Evolutionary conservation across 2,113 vertebrate genomes (phyloP).

Genomic region (Pheucticus melanocephalus): DNA sequence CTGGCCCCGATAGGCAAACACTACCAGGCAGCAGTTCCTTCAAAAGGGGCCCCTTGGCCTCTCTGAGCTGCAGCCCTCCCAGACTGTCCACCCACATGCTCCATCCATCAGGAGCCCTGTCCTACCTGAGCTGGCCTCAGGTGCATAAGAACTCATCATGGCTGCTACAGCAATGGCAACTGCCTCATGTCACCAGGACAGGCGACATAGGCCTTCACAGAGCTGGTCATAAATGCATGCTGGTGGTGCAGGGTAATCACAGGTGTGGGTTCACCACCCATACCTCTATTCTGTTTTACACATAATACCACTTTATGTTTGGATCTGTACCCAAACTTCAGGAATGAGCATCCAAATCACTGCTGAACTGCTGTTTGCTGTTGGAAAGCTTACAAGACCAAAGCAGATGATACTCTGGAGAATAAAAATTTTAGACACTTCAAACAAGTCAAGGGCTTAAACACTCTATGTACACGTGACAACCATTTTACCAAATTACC

Average conservation of each 20-base stretch:
- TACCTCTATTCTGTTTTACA: background rate
- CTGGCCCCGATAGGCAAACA: background rate
- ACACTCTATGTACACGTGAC: background rate
- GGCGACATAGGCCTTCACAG: rapidly evolving
- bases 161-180: background rate
- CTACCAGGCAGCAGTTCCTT: rapidly evolving
- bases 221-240: background rate
- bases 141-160: rapidly evolving
- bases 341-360: background rate
- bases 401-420: background rate
- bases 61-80: background rate
- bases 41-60: background rate
- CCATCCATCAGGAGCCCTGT: background rate
- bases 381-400: background rate
- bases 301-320: background rate
- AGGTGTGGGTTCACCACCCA: background rate
- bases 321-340: background rate
- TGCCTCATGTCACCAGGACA: background rate
- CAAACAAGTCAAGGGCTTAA: background rate
- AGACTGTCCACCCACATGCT: background rate
- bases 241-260: background rate
- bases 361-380: background rate
- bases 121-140: background rate
- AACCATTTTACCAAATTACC: background rate
- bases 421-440: background rate